A percentile compares a stretch with the other conserved stretches of the same genome.
Conservation (phyloP, 2,888 invertebrate species). For the Eledona agricola region DNA sequence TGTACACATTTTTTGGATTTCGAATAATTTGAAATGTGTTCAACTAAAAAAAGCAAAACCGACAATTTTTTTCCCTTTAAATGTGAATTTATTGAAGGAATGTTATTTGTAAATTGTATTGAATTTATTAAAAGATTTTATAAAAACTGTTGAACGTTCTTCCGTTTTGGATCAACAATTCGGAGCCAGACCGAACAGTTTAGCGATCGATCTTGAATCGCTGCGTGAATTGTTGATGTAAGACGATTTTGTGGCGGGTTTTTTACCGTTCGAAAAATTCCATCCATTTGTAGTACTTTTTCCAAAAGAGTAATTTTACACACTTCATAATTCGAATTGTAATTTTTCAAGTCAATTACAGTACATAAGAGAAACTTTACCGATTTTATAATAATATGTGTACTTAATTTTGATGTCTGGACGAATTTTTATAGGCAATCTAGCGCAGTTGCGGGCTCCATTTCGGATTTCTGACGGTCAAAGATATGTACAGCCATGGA, state of each 20-base stretch:
- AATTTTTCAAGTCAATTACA: constrained; percentile 45
- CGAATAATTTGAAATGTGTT: constrained; percentile 44
- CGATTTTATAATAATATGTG: constrained; percentile 34
- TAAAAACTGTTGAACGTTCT: constrained; percentile 38
- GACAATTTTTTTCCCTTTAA: constrained; percentile 32
- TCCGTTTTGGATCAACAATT: constrained; percentile 36
- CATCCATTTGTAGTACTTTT: constrained; percentile 44
- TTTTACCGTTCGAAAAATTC: constrained; percentile 41
- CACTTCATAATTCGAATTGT: constrained; percentile 35
- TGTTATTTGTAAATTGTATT: constrained; percentile 45
- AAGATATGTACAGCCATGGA: constrained; percentile 25
- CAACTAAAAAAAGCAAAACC: constrained; percentile 43
- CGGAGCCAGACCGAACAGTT: constrained; percentile 17
- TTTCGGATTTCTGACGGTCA: constrained; percentile 17
- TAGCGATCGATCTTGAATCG: constrained; percentile 5
- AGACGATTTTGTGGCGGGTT: constrained; percentile 30
- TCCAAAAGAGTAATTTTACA: constrained; percentile 36
- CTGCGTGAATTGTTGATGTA: constrained; percentile 38
- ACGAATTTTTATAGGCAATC: constrained; percentile 11
- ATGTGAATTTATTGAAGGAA: constrained; percentile 31
- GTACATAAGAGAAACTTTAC: constrained; percentile 21
- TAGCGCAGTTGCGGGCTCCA: constrained; percentile 5
- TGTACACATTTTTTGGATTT: constrained; percentile 44
- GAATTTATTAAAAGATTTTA: constrained; percentile 45
- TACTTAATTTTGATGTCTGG: constrained; percentile 42